Base-by-base conservation (phyloP, 1,140 invertebrate genomes). In the Drosophila mayri region DNA sequence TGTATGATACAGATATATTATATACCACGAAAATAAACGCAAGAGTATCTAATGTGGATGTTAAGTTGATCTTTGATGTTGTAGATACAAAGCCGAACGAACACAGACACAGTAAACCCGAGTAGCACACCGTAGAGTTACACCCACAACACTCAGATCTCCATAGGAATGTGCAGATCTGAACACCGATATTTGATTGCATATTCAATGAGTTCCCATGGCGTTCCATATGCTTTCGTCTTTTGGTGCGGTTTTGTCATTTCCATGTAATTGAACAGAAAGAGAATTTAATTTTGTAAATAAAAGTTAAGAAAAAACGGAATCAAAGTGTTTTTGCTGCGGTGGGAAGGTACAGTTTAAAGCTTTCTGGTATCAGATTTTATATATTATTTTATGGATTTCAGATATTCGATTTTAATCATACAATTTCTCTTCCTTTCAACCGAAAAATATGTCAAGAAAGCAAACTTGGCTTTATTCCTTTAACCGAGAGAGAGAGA, bases 201-300 rank as follows among this genome's bases (percentile, higher is more conserved):
- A 64, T 49, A 55, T 54, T 52, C 32, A 61, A 61, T 76, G 8
- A 58, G 79, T 87, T 73, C 22, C 59, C 54, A 76, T 52, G 47
- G 47, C 35, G 62, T 46, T 75, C 9, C 40, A 57, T 64, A 30
- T 50, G 30, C 32, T 79, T 87, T 79, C 35, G 25, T 72, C 46
- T 43, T 65, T 83, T 50, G 20, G 79, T 87, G 87, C 44, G 67
- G 61, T 78, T 74, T 62, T 80, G 62, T 40, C 44, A 76, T 77
- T 73, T 64, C 55, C 70, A 68, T 82, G 74, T 75, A 81, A 88
- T 71, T 59, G 44, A 54, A 75, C 70, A 74, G 66, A 49, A 68
- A 79, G 76, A 55, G 61, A 55, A 84, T 90, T 81, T 90, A 80
- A 84, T 88, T 87, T 87, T 87, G 85, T 87, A 87, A 87, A 87